Base-by-base conservation (phyloP, 2,113 vertebrate species). In the Willisornis vidua region DNA sequence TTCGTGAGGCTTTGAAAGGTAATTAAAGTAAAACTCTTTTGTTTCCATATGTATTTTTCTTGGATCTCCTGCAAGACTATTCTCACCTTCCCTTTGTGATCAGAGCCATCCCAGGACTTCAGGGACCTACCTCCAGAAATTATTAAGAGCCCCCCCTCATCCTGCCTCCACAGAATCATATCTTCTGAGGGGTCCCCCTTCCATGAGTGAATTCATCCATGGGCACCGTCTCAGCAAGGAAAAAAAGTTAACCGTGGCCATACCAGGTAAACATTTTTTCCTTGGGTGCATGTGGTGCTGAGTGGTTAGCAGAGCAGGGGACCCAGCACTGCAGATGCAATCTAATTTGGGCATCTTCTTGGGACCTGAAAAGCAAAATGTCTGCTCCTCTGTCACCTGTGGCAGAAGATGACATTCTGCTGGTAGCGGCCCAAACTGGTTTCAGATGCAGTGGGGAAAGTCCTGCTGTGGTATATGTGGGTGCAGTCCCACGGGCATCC, bases 71-170 rank as follows among this genome's bases (percentile, higher is more conserved):
- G 98, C 98, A 98, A 98, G 98, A 98, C 98, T 96, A 98, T 98
- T 98, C 97, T 98, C 98, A 98, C 98, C 98, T 98, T 98, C 98
- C 98, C 98, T 98, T 98, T 98, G 98, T 98, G 98, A 98, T 98
- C 98, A 98, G 98, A 98, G 97, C 97, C 98, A 97, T 98, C 97
- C 98, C 98, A 98, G 98, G 98, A 98, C 98, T 96, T 97, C 98
- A 98, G 98, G 98, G 98, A 98, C 97, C 97, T 97, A 98, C 95
- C 97, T 98, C 94, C 98, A 98, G 98, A 97, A 93, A 98, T 98
- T 98, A 98, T 98, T 98, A 98, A 98, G 97, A 96, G 95, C 97
- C 88, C 98, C 98, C 98, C 97, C 97, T 97, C 98, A 97, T 96
- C 98, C 98, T 51, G 90, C 96, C 96, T 98, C 97, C 98, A 98